Conservation (phyloP, 2,113 vertebrate species). For the Plestiodon gilberti region DNA sequence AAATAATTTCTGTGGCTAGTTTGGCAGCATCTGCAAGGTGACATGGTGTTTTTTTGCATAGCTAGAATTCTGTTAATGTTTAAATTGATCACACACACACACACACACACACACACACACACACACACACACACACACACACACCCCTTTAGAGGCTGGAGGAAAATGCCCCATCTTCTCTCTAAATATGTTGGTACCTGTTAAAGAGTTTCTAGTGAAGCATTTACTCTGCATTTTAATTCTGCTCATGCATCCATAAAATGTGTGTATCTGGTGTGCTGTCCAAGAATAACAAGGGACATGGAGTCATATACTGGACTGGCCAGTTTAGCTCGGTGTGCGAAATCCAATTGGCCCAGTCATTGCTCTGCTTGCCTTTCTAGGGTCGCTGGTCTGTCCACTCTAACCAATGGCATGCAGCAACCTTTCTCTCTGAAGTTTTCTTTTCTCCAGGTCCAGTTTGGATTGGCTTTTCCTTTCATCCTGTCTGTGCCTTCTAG, state of each 20-base stretch:
- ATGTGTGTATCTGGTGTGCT: not conserved
- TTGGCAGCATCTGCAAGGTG: constrained; percentile 36
- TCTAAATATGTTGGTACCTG: not conserved
- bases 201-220: not conserved
- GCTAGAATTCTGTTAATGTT: not conserved
- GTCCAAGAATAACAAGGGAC: not conserved
- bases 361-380: not conserved
- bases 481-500: not conserved
- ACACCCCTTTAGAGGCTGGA: not conserved
- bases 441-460: not conserved
- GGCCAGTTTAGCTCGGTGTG: not conserved
- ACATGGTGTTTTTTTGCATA: not conserved
- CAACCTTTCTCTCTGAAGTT: not conserved
- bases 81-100: not conserved
- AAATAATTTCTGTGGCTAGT: constrained; percentile 19
- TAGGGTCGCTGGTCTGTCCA: not conserved
- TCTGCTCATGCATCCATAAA: not conserved
- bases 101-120: no score
- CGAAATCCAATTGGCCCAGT: not conserved
- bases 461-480: not conserved
- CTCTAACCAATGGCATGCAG: not conserved
- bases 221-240: not conserved
- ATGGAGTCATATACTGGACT: not conserved
- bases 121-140: no score
- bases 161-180: no score